These are phyloP conservation scores for Macropodus opercularis DNA, from an alignment of 2,797 vertebrate species.

Conservation along the genomic window DNA sequence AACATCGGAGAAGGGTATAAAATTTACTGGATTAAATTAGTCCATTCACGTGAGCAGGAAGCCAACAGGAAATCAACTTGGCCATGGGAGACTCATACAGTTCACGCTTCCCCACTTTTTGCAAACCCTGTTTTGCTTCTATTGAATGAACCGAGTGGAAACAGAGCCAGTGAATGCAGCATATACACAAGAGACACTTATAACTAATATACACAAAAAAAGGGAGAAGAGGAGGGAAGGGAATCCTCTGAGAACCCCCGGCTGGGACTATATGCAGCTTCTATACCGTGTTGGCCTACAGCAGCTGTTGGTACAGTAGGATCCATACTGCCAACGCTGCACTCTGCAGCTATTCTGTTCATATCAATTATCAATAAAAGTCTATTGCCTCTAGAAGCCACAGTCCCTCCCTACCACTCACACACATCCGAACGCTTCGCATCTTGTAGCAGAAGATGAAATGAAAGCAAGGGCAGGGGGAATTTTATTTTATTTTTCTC, in stretches of 20 bases:
- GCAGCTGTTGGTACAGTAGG: neutral
- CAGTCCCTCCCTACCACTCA: constrained; percentile 27
- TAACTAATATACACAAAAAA: constrained; percentile 7
- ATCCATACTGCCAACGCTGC: constrained; percentile 37
- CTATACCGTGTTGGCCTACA: constrained; percentile 11
- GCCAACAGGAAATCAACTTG: too few relatives aligned
- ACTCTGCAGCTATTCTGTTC: constrained; percentile 49
- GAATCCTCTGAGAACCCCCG: too few relatives aligned
- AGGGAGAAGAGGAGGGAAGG: constrained; percentile 3
- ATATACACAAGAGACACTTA: too few relatives aligned
- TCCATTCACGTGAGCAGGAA: too few relatives aligned
- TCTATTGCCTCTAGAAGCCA: constrained; percentile 21
- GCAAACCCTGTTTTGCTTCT: too few relatives aligned
- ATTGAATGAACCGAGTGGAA: too few relatives aligned
- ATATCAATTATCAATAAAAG: constrained; percentile 63
- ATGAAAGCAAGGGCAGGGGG: constrained; percentile 29
- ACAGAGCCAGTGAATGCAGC: too few relatives aligned
- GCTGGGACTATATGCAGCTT: constrained; percentile 25
- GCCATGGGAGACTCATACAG: too few relatives aligned
- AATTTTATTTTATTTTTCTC: constrained; percentile 12
- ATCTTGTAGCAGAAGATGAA: constrained; percentile 33
- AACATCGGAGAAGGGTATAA: too few relatives aligned
- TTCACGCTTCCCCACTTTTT: too few relatives aligned
- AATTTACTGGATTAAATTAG: too few relatives aligned
- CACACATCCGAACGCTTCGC: constrained; percentile 27